phyloP scores from a whole-genome alignment of 1,140 invertebrate species.

The Papilio glaucus region DNA sequence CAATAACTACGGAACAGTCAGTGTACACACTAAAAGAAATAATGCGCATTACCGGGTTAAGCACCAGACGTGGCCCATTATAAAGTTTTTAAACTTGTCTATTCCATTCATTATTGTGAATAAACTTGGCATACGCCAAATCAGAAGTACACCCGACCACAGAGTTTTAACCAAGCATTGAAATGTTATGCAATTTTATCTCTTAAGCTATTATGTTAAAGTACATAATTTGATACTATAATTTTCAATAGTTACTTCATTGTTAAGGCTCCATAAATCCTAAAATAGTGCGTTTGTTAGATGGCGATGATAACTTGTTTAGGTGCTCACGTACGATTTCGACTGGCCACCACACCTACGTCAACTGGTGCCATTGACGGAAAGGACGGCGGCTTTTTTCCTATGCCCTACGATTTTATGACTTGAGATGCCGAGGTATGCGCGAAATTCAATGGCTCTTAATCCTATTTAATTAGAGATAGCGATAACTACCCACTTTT shows the following conservation, averaged over 20 bases:
- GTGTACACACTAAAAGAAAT: background rate
- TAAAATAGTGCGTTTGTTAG: slow-evolving; percentile 20
- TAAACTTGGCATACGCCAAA: background rate
- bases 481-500: background rate
- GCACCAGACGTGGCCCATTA: slow-evolving; percentile 29
- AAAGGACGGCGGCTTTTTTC: slow-evolving; percentile 2
- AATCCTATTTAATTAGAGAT: background rate
- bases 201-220: background rate
- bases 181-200: background rate
- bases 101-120: background rate
- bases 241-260: background rate
- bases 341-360: slow-evolving; percentile 8
- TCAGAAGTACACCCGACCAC: background rate
- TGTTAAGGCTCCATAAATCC: background rate
- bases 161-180: background rate
- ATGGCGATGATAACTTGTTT: slow-evolving; percentile 8
- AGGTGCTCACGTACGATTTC: slow-evolving; percentile 21
- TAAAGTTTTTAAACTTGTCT: background rate
- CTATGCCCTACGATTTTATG: background rate
- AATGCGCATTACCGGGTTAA: slow-evolving; percentile 10
- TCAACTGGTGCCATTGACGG: slow-evolving; percentile 13
- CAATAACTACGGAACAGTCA: background rate
- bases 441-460: background rate
- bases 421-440: background rate
- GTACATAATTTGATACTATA: background rate